phyloP scores from a whole-genome alignment of 2,113 vertebrate species.

The Salvator merianae region DNA sequence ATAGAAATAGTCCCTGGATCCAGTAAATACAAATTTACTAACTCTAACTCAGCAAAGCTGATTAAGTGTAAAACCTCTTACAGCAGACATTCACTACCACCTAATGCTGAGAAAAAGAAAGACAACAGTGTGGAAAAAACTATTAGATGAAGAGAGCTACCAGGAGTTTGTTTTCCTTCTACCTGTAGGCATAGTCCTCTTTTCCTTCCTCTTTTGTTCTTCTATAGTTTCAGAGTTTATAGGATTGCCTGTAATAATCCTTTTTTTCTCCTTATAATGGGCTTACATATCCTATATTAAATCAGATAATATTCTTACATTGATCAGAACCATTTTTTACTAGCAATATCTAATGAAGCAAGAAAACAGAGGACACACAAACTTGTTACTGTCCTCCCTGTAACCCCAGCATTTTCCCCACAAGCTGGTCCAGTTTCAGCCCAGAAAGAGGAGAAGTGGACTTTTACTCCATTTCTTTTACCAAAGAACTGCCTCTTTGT shows the following conservation, averaged over 20 bases:
- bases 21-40: slow-evolving; percentile 8
- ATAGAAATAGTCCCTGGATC: background rate
- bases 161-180: slow-evolving; percentile 1
- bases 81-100: slow-evolving; percentile 31
- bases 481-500: too few species aligned
- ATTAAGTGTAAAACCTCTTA: slow-evolving; percentile 18
- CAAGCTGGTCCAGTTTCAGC: too few species aligned
- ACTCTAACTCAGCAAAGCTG: background rate
- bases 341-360: background rate
- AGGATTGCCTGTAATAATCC: background rate
- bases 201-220: background rate
- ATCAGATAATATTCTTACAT: background rate
- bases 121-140: background rate
- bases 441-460: too few species aligned
- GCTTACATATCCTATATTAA: background rate
- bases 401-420: too few species aligned
- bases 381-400: too few species aligned
- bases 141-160: background rate
- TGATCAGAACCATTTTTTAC: background rate
- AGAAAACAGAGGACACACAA: background rate
- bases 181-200: background rate
- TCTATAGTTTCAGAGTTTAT: background rate
- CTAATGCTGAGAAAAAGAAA: slow-evolving; percentile 35
- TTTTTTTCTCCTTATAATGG: background rate
- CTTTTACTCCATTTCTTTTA: too few species aligned